phyloP scores from a whole-genome alignment of 2,888 invertebrate genomes.

The Zygogramma bicolorata region DNA sequence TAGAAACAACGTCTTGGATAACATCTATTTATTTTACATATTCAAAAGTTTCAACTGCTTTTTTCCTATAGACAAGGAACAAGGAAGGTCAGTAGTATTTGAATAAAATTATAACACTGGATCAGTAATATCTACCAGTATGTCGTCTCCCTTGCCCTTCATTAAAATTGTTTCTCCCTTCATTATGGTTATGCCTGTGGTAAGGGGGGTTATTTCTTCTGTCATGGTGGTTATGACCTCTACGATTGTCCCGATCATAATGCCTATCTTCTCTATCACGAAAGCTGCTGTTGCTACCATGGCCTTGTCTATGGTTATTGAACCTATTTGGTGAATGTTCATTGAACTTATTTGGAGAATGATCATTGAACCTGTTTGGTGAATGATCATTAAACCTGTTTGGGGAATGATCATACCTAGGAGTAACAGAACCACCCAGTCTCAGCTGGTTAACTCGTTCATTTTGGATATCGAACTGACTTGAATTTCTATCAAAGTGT shows the following conservation, averaged over 20 bases:
- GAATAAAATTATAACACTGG: neutral
- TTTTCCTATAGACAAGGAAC: no score
- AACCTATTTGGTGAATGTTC: no score
- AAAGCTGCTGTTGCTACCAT: conserved; percentile 19
- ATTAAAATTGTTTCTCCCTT: conserved; percentile 35
- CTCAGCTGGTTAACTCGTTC: conserved; percentile 18
- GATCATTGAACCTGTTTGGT: conserved; percentile 2
- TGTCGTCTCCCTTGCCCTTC: conserved; percentile 32
- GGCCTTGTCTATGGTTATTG: conserved; percentile 19
- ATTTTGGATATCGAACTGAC: conserved; percentile 18
- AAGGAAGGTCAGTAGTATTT: neutral
- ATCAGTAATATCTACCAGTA: conserved; percentile 27
- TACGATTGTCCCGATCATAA: conserved; percentile 32
- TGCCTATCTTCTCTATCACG: conserved; percentile 34
- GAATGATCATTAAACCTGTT: conserved; percentile 17
- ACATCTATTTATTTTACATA: no score
- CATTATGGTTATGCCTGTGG: conserved; percentile 30
- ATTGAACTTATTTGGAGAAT: no score
- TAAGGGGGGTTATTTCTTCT: conserved; percentile 26
- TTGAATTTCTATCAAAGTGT: conserved; percentile 17
- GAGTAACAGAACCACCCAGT: neutral
- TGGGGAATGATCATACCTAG: conserved; percentile 9
- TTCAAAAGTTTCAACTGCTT: no score
- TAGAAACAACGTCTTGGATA: no score
- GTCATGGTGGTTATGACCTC: conserved; percentile 32